phyloP scores from a whole-genome alignment of 2,888 invertebrate genomes.

The Drosophila imparisetae region DNA sequence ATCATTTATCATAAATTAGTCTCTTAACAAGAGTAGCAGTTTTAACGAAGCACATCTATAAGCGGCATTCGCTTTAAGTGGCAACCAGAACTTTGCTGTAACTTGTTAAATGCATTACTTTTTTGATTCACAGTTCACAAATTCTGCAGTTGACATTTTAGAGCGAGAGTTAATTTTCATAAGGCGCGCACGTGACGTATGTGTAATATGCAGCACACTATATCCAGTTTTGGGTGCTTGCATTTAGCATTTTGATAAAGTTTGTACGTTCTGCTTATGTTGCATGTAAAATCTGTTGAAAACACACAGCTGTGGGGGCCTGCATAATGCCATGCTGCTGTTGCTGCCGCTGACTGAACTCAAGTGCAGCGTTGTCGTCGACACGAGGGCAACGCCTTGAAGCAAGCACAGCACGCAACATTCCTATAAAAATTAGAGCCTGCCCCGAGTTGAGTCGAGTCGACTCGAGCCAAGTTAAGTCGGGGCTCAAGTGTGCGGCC shows the following conservation, averaged over 20 bases:
- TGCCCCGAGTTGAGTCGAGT: constrained; percentile 39
- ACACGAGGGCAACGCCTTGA: constrained; percentile 69
- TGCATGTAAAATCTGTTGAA: constrained; percentile 49
- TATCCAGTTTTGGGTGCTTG: constrained; percentile 23
- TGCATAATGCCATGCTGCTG: constrained; percentile 39
- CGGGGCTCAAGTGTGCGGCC: constrained; percentile 35
- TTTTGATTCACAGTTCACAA: constrained; percentile 23
- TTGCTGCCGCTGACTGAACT: constrained; percentile 39
- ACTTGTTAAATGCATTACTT: constrained; percentile 25
- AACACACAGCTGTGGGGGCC: constrained; percentile 15
- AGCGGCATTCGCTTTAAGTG: not conserved
- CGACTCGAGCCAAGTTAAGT: constrained; percentile 34
- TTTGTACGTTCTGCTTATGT: constrained; percentile 40
- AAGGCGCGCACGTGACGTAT: constrained; percentile 59
- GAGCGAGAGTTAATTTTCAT: constrained; percentile 32
- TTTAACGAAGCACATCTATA: not conserved
- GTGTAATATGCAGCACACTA: constrained; percentile 33
- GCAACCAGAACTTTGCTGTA: not conserved
- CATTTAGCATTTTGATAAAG: constrained; percentile 59
- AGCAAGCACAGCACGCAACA: constrained; percentile 74
- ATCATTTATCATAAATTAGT: not conserved
- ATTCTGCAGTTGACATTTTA: constrained; percentile 50
- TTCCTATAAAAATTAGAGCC: constrained; percentile 79
- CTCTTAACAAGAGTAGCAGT: not conserved
- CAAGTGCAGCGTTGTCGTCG: constrained; percentile 50